These are phyloP conservation scores for Athene cunicularia DNA, from an alignment of 2,113 vertebrate species.

Conservation along the genomic window DNA sequence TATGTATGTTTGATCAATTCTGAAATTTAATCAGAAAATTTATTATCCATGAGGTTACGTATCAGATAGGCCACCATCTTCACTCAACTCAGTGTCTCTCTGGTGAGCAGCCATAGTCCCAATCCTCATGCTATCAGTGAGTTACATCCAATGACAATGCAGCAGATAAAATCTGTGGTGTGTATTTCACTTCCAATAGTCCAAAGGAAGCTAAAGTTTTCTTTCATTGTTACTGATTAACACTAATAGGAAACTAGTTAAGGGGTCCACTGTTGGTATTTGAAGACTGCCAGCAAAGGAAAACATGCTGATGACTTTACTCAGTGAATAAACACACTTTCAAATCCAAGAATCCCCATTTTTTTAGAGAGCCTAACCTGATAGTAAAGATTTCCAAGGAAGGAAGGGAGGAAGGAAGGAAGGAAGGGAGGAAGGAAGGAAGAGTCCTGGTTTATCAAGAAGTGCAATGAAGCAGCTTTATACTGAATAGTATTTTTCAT, in stretches of 20 bases:
- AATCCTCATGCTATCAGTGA: background rate
- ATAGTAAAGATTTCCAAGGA: background rate
- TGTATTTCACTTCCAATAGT: background rate
- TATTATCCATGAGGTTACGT: background rate
- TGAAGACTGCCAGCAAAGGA: background rate
- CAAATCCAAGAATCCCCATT: background rate
- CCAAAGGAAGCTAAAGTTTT: background rate
- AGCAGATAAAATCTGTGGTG: background rate
- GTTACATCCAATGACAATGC: background rate
- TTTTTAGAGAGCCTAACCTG: background rate
- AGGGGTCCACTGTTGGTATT: background rate
- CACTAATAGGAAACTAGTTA: background rate
- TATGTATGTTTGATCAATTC: background rate
- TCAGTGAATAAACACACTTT: background rate
- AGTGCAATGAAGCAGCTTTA: conserved; percentile 7
- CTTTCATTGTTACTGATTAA: background rate
- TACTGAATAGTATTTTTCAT: conserved; percentile 17
- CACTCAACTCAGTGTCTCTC: background rate
- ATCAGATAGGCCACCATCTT: background rate
- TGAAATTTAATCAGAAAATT: background rate
- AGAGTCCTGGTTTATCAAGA: background rate
- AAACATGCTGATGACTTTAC: background rate
- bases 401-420: too few relatives aligned
- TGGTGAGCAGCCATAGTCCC: background rate
- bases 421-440: too few relatives aligned